Percentiles rank a stretch among this genome's conserved stretches.
phyloP scores from a whole-genome alignment of 2,113 vertebrate species.

The Galbula dea region DNA sequence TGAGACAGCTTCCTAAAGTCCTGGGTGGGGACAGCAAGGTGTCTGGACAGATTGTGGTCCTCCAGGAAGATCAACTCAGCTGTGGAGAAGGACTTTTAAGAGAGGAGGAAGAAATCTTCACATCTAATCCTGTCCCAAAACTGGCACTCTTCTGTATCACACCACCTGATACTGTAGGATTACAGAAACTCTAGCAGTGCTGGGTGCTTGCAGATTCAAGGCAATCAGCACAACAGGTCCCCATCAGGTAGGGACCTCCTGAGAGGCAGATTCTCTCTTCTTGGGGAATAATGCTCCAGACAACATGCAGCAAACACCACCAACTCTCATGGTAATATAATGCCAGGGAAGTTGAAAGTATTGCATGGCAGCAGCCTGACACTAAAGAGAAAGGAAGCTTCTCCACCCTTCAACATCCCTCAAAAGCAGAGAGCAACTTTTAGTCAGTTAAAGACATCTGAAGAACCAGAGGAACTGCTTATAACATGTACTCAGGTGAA shows the following conservation, averaged over 20 bases:
- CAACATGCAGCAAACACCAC: neutral
- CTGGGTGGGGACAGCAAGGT: neutral
- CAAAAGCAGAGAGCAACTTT: neutral
- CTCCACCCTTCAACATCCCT: neutral
- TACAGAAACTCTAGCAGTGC: neutral
- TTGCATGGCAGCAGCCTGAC: neutral
- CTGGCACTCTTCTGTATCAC: neutral
- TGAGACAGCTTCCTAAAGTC: conserved; percentile 1
- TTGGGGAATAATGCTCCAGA: neutral
- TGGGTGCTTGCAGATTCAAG: neutral
- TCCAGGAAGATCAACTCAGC: neutral
- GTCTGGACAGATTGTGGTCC: neutral
- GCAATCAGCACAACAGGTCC: neutral
- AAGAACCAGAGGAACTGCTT: neutral
- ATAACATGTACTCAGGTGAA: neutral
- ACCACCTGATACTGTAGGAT: neutral
- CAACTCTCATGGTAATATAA: neutral
- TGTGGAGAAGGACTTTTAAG: neutral
- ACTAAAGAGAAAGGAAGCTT: neutral
- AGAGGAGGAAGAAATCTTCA: neutral
- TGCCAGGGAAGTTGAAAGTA: neutral
- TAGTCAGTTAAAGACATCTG: neutral
- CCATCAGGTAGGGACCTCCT: neutral
- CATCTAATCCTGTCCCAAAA: neutral
- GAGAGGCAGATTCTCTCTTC: neutral